A percentile compares a stretch with the other conserved stretches of the same genome.
These are phyloP conservation scores for Aphidius ervi DNA, from an alignment of 1,140 invertebrate genomes.

Conservation along the genomic window DNA sequence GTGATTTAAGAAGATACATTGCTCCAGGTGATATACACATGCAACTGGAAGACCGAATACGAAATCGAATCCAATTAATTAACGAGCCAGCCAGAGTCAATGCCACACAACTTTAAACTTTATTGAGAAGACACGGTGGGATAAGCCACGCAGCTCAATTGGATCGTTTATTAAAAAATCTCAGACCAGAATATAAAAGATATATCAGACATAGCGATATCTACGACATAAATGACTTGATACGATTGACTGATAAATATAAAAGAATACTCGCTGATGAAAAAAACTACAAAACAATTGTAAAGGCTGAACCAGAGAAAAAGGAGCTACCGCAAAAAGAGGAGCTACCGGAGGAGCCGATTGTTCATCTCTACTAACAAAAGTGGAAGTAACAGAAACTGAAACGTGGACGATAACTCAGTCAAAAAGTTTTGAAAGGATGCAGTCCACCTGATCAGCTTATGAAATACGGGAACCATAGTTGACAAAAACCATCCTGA, in stretches of 20 bases:
- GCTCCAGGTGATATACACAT: background rate
- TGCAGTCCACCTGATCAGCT: too few species aligned
- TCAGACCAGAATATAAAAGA: background rate
- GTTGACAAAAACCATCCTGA: too few species aligned
- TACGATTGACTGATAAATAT: background rate
- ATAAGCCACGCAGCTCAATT: background rate
- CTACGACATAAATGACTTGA: background rate
- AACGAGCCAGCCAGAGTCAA: background rate
- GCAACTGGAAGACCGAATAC: background rate
- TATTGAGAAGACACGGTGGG: slow-evolving; percentile 6
- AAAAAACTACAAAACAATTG: background rate
- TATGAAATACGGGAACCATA: too few species aligned
- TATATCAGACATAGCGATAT: background rate
- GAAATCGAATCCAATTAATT: background rate
- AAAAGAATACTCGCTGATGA: background rate
- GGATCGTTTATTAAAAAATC: background rate
- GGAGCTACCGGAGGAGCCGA: too few species aligned
- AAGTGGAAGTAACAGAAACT: too few species aligned
- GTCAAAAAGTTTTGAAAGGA: too few species aligned
- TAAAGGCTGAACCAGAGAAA: background rate
- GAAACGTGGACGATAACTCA: too few species aligned
- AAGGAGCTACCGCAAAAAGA: background rate
- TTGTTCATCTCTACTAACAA: too few species aligned
- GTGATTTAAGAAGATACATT: background rate
- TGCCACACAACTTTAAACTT: background rate